phyloP scores from a whole-genome alignment of 2,797 vertebrate genomes.

The Enteromius paludinosus region DNA sequence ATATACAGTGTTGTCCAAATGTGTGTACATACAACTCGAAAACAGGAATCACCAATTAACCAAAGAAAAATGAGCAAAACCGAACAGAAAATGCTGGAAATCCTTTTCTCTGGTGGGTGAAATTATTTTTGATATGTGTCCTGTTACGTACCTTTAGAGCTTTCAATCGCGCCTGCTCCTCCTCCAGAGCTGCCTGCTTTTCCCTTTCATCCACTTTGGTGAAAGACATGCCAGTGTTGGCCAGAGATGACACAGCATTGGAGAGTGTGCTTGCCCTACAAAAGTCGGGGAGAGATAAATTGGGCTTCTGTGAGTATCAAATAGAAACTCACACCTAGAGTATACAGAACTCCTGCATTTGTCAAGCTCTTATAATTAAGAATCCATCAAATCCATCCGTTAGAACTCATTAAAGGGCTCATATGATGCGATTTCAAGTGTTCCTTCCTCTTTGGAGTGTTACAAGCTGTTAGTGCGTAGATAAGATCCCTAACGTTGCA shows the following conservation, averaged over 20 bases:
- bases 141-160: conserved; percentile 88
- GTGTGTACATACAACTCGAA: background rate
- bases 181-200: conserved; percentile 97
- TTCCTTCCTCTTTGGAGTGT: no score
- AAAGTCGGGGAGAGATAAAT: conserved; percentile 38
- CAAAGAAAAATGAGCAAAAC: background rate
- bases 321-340: background rate
- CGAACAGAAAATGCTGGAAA: background rate
- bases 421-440: no score
- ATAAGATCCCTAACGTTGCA: no score
- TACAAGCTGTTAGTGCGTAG: no score
- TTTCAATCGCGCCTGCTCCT: conserved; percentile 96
- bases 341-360: conserved; percentile 1
- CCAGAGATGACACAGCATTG: conserved; percentile 95
- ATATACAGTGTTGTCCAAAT: background rate
- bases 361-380: background rate
- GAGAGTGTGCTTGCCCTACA: conserved; percentile 96
- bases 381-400: background rate
- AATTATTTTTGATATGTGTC: background rate
- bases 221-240: conserved; percentile 96
- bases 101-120: background rate
- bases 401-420: background rate
- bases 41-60: background rate
- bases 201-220: conserved; percentile 99
- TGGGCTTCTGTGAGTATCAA: background rate